Percentiles rank a stretch among this genome's conserved stretches.
These are phyloP conservation scores for Pelecanus crispus DNA, from an alignment of 2,113 vertebrate species.

Conservation along the genomic window DNA sequence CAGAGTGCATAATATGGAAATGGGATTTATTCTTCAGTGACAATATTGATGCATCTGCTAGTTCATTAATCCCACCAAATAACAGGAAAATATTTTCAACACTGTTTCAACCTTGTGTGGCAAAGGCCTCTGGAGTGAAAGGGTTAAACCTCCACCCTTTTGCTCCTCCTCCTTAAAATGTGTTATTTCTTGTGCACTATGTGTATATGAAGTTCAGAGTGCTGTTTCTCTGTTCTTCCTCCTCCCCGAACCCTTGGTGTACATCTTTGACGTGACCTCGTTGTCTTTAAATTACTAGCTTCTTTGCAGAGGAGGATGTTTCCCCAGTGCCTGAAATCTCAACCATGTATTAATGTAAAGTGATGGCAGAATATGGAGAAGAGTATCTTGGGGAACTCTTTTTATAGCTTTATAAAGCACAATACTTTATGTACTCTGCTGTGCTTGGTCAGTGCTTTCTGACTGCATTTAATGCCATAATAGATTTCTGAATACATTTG, in stretches of 20 bases:
- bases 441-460: constrained; percentile 10
- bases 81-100: background rate
- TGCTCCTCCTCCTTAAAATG: background rate
- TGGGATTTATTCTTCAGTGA: background rate
- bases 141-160: background rate
- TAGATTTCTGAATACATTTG: constrained; percentile 9
- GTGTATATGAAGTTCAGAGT: background rate
- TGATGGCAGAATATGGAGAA: background rate
- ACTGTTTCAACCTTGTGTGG: background rate
- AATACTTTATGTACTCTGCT: background rate
- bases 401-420: background rate
- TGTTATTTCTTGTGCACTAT: background rate
- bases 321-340: background rate
- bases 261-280: background rate
- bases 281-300: background rate
- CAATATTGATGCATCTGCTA: background rate
- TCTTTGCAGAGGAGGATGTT: background rate
- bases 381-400: background rate
- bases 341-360: background rate
- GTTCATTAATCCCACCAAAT: background rate
- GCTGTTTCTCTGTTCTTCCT: background rate
- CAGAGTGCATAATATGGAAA: background rate
- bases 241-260: background rate
- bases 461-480: background rate
- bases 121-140: background rate